A percentile compares a stretch with the other conserved stretches of the same genome.
phyloP scores from a whole-genome alignment of 1,140 invertebrate species.

The Catajapyx aquilonaris region DNA sequence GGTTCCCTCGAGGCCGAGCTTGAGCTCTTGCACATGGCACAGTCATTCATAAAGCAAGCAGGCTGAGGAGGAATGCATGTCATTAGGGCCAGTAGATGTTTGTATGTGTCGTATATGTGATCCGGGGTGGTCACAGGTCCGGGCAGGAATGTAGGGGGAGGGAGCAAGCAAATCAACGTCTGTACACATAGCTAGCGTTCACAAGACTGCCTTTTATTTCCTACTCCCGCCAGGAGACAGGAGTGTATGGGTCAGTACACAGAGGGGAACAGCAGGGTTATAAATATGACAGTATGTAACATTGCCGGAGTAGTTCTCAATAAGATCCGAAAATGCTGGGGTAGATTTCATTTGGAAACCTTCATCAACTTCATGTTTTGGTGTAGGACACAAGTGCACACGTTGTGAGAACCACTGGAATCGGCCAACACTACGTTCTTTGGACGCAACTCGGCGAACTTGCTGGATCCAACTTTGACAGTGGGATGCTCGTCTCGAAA shows the following conservation, averaged over 20 bases:
- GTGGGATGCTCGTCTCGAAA: neutral
- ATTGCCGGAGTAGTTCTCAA: neutral
- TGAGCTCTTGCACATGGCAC: neutral
- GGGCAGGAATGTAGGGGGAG: too few relatives aligned
- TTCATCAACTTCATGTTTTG: conserved; percentile 6
- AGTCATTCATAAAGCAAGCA: neutral
- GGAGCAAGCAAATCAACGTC: too few relatives aligned
- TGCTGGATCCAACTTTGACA: too few relatives aligned
- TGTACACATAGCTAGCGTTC: too few relatives aligned
- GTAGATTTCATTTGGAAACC: neutral
- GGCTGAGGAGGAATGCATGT: neutral
- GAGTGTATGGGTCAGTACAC: too few relatives aligned
- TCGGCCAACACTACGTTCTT: conserved; percentile 6
- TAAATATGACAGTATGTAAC: too few relatives aligned
- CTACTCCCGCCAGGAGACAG: too few relatives aligned
- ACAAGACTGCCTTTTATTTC: too few relatives aligned
- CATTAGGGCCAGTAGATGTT: neutral
- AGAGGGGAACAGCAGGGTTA: too few relatives aligned
- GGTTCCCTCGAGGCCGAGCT: too few relatives aligned
- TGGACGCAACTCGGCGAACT: conserved; percentile 5
- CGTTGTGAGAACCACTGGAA: conserved; percentile 4
- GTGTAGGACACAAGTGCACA: conserved; percentile 5
- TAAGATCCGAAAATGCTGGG: neutral
- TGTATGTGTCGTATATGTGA: too few relatives aligned
- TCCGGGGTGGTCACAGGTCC: too few relatives aligned